Percentiles rank a stretch among this genome's conserved stretches.
Conservation (phyloP, 1,140 invertebrate genomes). For the Rhyzopertha dominica region DNA sequence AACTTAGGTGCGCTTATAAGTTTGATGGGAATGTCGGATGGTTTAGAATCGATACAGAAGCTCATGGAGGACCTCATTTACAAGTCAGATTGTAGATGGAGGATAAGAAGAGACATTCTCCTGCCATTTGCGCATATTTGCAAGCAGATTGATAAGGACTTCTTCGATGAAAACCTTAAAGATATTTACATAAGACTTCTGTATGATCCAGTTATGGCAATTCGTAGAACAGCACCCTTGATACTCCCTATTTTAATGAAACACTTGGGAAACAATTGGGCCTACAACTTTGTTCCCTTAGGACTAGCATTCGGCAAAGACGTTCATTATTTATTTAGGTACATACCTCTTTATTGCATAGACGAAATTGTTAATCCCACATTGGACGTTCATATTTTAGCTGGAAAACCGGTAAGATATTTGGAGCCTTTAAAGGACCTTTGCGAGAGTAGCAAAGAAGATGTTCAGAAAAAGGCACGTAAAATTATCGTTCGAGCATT, state of each 20-base stretch:
- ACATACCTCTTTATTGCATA: constrained; percentile 34
- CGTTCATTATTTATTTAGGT: constrained; percentile 30
- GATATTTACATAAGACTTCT: constrained; percentile 33
- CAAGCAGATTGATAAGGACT: constrained; percentile 28
- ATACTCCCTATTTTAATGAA: constrained; percentile 38
- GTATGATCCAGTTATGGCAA: constrained; percentile 32
- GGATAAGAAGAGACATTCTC: constrained; percentile 34
- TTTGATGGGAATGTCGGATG: constrained; percentile 23
- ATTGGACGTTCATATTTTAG: constrained; percentile 7
- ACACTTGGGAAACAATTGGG: constrained; percentile 36
- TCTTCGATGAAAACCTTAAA: constrained; percentile 35
- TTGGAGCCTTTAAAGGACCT: constrained; percentile 20
- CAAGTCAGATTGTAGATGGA: constrained; percentile 32
- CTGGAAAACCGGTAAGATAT: constrained; percentile 16
- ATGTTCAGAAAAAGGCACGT: constrained; percentile 11
- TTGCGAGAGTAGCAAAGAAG: background rate
- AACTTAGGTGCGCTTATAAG: constrained; percentile 29
- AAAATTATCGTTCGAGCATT: constrained; percentile 20
- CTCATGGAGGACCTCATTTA: constrained; percentile 28
- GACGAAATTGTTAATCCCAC: constrained; percentile 35
- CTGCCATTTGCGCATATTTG: constrained; percentile 35
- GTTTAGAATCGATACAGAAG: constrained; percentile 22
- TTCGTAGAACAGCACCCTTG: constrained; percentile 33
- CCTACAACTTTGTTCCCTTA: constrained; percentile 24
- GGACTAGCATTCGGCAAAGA: constrained; percentile 27